Evolutionary conservation across 2,888 invertebrate genomes (phyloP).

Genomic region (Drosophila formosana): DNA sequence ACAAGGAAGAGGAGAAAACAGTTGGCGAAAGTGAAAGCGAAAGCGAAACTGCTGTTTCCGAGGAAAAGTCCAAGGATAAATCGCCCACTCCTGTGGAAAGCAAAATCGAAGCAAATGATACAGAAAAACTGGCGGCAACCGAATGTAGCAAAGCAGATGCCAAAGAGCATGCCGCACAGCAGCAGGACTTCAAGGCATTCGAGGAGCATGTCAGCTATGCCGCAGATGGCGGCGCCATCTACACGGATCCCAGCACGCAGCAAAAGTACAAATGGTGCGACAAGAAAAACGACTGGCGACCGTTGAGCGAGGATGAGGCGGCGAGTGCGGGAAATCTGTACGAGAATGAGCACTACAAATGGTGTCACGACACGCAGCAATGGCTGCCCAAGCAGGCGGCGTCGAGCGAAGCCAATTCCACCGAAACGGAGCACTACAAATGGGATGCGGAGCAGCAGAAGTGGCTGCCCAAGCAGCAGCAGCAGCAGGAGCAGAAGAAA

Average conservation of each 20-base stretch:
- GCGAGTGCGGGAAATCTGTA: constrained; percentile 77
- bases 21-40: constrained; percentile 19
- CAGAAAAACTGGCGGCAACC: constrained; percentile 9
- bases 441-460: constrained; percentile 88
- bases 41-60: constrained; percentile 27
- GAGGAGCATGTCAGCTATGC: constrained; percentile 88
- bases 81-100: not conserved
- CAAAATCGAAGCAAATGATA: constrained; percentile 19
- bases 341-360: constrained; percentile 84
- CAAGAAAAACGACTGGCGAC: constrained; percentile 86
- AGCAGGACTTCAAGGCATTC: constrained; percentile 78
- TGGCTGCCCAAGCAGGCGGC: constrained; percentile 85
- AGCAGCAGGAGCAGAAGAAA: constrained; percentile 4
- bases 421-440: constrained; percentile 86
- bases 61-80: constrained; percentile 13
- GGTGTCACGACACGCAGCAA: constrained; percentile 84
- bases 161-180: constrained; percentile 24
- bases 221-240: constrained; percentile 89
- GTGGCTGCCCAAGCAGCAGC: constrained; percentile 85
- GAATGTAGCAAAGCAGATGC: constrained; percentile 28
- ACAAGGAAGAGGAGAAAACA: constrained; percentile 4
- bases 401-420: constrained; percentile 23
- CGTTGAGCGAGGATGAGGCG: constrained; percentile 83
- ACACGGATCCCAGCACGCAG: constrained; percentile 90
- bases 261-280: constrained; percentile 89